phyloP scores from a whole-genome alignment of 1,140 invertebrate genomes.

The Aporrectodea caliginosa region DNA sequence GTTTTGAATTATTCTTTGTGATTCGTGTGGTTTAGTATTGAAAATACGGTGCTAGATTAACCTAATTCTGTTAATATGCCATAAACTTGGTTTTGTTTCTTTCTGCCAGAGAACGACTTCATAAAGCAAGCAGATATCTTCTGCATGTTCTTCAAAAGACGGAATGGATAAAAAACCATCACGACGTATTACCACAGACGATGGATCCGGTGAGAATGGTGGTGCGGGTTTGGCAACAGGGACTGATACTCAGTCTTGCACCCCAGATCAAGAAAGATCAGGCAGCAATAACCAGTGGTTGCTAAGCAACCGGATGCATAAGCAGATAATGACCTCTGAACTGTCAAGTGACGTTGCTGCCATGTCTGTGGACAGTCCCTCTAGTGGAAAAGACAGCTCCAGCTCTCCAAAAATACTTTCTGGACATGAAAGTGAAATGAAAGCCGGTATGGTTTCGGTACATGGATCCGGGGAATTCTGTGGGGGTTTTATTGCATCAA shows the following conservation, averaged over 20 bases:
- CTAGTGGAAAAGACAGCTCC: background rate
- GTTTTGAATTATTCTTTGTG: no score
- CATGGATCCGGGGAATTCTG: background rate
- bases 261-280: background rate
- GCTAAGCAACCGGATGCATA: background rate
- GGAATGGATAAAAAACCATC: background rate
- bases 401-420: background rate
- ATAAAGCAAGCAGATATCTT: no score
- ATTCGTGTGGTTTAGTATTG: no score
- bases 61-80: no score
- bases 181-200: background rate
- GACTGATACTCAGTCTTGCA: background rate
- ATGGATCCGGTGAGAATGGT: background rate
- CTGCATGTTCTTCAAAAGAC: background rate
- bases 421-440: background rate
- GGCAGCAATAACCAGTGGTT: background rate
- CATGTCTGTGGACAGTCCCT: background rate
- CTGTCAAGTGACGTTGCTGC: background rate
- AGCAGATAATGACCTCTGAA: background rate
- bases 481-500: background rate
- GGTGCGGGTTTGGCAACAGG: background rate
- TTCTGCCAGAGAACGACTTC: no score
- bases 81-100: no score
- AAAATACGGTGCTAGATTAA: no score
- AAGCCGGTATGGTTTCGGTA: background rate